Evolutionary conservation across 2,113 vertebrate species (phyloP), one percentile per base, ranked within the genome.

Genomic region (Scolopax mira): DNA sequence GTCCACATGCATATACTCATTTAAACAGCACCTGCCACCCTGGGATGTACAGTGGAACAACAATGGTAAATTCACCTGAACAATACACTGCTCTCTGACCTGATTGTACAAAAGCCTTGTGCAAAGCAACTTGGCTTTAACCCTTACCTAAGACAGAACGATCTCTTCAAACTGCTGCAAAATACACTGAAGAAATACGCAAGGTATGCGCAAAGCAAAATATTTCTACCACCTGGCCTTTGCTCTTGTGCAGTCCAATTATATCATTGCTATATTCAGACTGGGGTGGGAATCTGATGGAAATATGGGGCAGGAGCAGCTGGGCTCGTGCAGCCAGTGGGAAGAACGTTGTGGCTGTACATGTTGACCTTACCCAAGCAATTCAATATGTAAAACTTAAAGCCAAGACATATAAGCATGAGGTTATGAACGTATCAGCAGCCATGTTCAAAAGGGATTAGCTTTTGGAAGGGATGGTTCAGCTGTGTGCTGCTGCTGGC

Each of bases 351-450:
- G 84, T 88, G 74, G 86, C 64, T 75, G 61, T 79, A 78, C 67
- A 57, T 75, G 75, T 75, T 95, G 92, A 95, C 80, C 69, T 96
- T 94, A 90, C 60, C 85, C 92, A 87, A 96, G 93, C 88, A 81
- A 93, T 94, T 92, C 92, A 92, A 79, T 92, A 77, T 54, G 55
- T 95, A 96, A 96, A 96, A 94, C 69, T 82, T 89, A 95, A 96
- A 93, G 86, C 94, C 92, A 96, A 96, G 90, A 93, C 73, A 78
- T 33, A 94, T 84, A 96, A 89, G 73, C 79, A 44, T 90, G 92
- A 93, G 65, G 88, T 81, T 81, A 95, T 89, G 95, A 95, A 84
- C 46, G 37, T 88, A 94, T 80, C 92, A 95, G 93, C 90, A 96
- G 82, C 60, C 88, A 77, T 96, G 81, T 96, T 96, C 24, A 4